Percentiles rank a stretch among this genome's conserved stretches.
Evolutionary conservation across 2,797 vertebrate genomes (phyloP).

Genomic region (Phylloscopus collybita): DNA sequence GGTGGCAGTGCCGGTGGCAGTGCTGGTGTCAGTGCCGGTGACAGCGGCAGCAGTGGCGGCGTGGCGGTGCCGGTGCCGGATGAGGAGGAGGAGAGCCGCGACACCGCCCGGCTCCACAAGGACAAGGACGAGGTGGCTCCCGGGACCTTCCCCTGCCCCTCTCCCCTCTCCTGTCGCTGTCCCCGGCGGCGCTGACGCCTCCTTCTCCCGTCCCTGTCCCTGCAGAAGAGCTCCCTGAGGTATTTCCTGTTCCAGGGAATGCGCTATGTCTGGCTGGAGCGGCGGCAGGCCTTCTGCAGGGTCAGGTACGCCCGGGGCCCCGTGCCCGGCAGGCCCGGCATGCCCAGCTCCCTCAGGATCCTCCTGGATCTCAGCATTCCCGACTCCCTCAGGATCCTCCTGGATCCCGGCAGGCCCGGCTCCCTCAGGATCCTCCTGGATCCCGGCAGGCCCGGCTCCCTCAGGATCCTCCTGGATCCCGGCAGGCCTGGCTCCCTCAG

Average conservation of each 20-base stretch:
- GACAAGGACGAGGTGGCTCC: conserved; percentile 76
- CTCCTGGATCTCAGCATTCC: neutral
- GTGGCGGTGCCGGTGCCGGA: neutral
- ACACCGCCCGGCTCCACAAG: conserved; percentile 82
- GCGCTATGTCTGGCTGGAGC: conserved; percentile 89
- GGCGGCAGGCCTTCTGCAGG: conserved; percentile 83
- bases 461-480: too few species aligned
- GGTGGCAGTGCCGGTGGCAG: too few species aligned
- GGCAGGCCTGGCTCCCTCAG: too few species aligned
- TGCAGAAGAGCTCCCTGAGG: conserved; percentile 79
- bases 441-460: too few species aligned
- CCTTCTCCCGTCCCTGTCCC: rapidly evolving
- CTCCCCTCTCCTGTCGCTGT: rapidly evolving
- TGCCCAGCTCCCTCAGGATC: neutral
- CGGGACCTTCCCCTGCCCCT: too few species aligned
- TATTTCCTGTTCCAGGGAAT: conserved; percentile 90
- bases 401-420: too few species aligned
- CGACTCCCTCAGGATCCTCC: too few species aligned
- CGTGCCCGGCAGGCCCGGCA: neutral
- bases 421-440: too few species aligned
- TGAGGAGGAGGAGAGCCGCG: conserved; percentile 81
- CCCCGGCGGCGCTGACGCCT: too few species aligned
- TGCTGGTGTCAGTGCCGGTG: neutral
- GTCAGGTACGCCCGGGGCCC: conserved; percentile 77
- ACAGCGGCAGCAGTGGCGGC: too few species aligned